Evolutionary conservation across 1,140 invertebrate species (phyloP), one percentile per base, ranked within the genome.

Genomic region (Drosophila tsacasi): DNA sequence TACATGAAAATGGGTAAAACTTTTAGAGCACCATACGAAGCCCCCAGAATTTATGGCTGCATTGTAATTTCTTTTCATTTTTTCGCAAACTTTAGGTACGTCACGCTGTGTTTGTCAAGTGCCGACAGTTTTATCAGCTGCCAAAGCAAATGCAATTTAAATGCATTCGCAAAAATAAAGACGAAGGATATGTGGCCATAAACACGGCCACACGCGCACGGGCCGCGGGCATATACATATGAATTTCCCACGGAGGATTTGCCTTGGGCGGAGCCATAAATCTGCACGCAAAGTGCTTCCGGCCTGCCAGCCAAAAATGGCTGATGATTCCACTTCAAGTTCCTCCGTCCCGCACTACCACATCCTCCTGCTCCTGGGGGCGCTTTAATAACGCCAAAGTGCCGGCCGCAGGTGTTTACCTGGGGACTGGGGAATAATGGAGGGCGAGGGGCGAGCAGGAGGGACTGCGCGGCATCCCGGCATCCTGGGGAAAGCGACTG

Each of bases 271-370:
- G 37, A 54, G 64, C 64, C 85, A 89, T 87, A 87, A 87, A 87
- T 87, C 69, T 81, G 77, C 68, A 66, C 50, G 73, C 77, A 89
- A 83, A 87, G 81, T 84, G 83, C 81, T 87, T 83, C 81, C 84
- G 81, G 81, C 81, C 69, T 69, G 52, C 50, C 57, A 83, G 81
- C 62, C 81, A 58, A 67, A 82, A 71, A 64, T 81, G 79, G 61
- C 64, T 83, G 81, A 54, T 69, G 65, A 66, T 44, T 46, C 58
- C 40, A 49, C 78, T 67, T 66, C 64, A 50, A 27, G 37, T 19
- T 15, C 42, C 42, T 21, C 5, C 42, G 19, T 46, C 30, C 32
- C n/a, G 10, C 4, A 15, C 35, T 17, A 9, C 21, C 15, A 9
- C 54, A 30, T n/a, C 54, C 63, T 32, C 21, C 63, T 3, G 63